Evolutionary conservation across 2,797 vertebrate genomes (phyloP), one percentile per base, ranked within the genome.

Genomic region (Clamator glandarius): DNA sequence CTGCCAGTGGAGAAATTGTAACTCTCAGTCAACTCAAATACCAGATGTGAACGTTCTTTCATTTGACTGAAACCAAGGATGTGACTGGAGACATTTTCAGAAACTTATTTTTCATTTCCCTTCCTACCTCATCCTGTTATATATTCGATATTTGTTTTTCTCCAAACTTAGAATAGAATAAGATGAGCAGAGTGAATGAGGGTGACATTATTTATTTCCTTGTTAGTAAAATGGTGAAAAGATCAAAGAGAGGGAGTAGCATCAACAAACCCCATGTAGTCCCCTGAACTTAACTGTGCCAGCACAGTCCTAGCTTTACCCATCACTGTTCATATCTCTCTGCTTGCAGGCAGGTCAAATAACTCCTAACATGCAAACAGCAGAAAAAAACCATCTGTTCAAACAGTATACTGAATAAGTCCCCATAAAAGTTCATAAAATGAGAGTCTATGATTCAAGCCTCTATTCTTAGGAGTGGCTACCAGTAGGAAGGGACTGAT

Each of bases 351-450:
- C 33, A 94, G 59, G 84, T 83, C 74, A 87, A 62, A 64, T 66
- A 89, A 61, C 42, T 76, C 24, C 25, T 84, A 84, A 63, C 26
- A 79, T 11, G 44, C 61, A 92, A 84, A 80, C 1, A 89, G 63
- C 52, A 83, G 88, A 89, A 48, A 84, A 90, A 87, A 74, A 46
- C 57, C 74, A 89, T 67, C 77, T 90, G 57, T 84, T 90, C 81
- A 70, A 89, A 84, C 33, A 50, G 76, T 23, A 44, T 41, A 63
- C n/a, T 63, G 87, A 90, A 69, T 39, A 76, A 58, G 26, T 82
- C 21, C 28, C 39, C n/a, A 42, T 28, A 52, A 33, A 90, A 66
- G 12, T 68, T 42, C 6, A 46, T 23, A 21, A 84, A 82, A 63
- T 46, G 72, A 58, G 50, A 8, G 19, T 62, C n/a, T 17, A 41